Evolutionary conservation across 2,113 vertebrate genomes (phyloP).

Genomic region (Columba livia): DNA sequence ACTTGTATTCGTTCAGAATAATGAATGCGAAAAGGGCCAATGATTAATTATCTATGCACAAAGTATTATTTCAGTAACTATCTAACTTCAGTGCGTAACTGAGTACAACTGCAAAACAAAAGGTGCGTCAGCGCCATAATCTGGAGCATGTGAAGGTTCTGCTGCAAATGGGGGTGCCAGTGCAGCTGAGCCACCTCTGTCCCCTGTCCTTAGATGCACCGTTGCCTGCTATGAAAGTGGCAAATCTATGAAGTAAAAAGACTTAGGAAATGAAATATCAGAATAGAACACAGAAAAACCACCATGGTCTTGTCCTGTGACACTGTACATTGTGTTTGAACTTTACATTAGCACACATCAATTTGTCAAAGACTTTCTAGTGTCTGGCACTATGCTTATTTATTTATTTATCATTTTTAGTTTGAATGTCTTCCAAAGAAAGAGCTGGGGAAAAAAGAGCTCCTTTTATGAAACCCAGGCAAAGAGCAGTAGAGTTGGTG

Average conservation of each 20-base stretch:
- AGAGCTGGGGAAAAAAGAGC: neutral
- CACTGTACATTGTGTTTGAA: rapidly evolving
- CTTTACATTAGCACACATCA: neutral
- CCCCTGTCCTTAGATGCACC: neutral
- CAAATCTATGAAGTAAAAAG: neutral
- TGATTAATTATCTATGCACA: neutral
- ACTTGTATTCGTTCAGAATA: neutral
- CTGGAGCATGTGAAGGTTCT: neutral
- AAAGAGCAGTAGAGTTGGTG: neutral
- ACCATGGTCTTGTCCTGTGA: rapidly evolving
- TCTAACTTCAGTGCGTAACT: neutral
- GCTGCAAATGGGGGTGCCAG: neutral
- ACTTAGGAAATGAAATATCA: neutral
- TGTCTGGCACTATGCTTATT: neutral
- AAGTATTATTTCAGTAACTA: neutral
- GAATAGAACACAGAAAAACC: neutral
- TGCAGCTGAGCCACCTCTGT: neutral
- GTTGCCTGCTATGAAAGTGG: neutral
- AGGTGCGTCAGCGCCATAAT: neutral
- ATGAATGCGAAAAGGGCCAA: neutral
- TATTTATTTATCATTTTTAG: neutral
- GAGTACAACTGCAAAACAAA: neutral
- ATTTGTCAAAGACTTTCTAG: neutral
- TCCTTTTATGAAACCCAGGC: neutral
- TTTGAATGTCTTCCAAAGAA: neutral